phyloP scores from a whole-genome alignment of 2,113 vertebrate genomes.

The Oreotragus oreotragus region DNA sequence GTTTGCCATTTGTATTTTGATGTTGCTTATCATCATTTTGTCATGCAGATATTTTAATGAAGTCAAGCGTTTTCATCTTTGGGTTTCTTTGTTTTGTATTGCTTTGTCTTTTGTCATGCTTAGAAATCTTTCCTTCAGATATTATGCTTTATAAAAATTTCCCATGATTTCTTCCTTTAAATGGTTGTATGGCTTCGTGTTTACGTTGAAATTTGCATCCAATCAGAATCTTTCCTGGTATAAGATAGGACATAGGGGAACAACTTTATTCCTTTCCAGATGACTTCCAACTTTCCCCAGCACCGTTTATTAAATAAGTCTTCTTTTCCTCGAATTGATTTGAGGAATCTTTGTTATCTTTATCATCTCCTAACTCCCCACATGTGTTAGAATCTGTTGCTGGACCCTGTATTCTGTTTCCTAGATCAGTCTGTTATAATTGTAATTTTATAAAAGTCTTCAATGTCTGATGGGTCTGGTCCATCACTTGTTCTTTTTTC shows the following conservation, averaged over 20 bases:
- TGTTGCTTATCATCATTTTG: background rate
- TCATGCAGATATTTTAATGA: background rate
- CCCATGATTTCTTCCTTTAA: background rate
- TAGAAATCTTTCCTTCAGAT: background rate
- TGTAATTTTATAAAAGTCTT: background rate
- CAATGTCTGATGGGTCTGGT: background rate
- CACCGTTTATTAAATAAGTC: background rate
- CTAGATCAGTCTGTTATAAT: background rate
- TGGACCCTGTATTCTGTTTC: background rate
- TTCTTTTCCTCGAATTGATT: background rate
- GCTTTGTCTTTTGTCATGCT: background rate
- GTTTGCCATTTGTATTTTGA: background rate
- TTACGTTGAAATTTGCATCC: background rate
- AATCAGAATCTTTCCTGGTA: background rate
- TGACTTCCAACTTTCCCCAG: background rate
- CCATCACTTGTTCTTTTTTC: background rate
- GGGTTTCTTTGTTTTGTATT: background rate
- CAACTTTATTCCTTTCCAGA: background rate
- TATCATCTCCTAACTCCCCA: background rate
- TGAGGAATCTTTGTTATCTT: background rate
- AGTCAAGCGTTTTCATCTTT: background rate
- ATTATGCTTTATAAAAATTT: background rate
- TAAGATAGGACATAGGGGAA: background rate
- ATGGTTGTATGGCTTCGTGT: background rate
- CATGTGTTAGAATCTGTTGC: background rate